A percentile compares a stretch with the other conserved stretches of the same genome.
Conservation (phyloP, 2,113 vertebrate species). For the Rhea americana region DNA sequence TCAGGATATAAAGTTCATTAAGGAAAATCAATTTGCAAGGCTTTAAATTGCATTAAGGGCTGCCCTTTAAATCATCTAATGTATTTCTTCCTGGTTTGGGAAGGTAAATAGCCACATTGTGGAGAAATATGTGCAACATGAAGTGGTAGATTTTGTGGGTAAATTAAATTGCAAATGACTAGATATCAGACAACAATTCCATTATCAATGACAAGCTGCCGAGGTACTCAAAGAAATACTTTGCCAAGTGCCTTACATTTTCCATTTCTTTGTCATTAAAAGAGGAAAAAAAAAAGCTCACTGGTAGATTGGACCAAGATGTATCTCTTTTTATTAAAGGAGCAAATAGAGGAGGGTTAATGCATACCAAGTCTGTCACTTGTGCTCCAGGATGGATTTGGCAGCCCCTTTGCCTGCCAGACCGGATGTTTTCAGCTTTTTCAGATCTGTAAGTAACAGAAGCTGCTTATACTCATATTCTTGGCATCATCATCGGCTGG, state of each 20-base stretch:
- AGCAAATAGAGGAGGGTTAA: background rate
- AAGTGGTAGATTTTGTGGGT: slow-evolving; percentile 34
- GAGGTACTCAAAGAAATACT: slow-evolving; percentile 13
- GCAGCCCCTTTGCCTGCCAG: background rate
- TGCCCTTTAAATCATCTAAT: slow-evolving; percentile 62
- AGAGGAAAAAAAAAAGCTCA: background rate
- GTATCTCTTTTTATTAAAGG: background rate
- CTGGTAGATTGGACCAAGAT: background rate
- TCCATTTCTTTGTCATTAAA: slow-evolving; percentile 5
- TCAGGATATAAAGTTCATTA: slow-evolving; percentile 71
- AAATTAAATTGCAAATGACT: slow-evolving; percentile 61
- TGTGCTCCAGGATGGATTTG: background rate
- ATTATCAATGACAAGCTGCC: slow-evolving; percentile 52
- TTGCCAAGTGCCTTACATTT: slow-evolving; percentile 19
- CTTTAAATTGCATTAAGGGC: slow-evolving; percentile 62
- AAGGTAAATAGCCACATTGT: slow-evolving; percentile 53
- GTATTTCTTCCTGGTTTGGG: slow-evolving; percentile 30
- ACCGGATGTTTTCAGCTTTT: background rate
- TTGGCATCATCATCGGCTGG: background rate
- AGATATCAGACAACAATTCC: slow-evolving; percentile 54
- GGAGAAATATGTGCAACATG: slow-evolving; percentile 35
- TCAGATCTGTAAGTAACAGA: background rate
- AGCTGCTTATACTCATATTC: slow-evolving; percentile 8
- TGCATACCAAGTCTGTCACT: slow-evolving; percentile 7
- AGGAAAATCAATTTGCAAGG: slow-evolving; percentile 67